These are phyloP conservation scores for Allophyes oxyacanthae DNA, from an alignment of 2,888 invertebrate genomes.

Conservation along the genomic window DNA sequence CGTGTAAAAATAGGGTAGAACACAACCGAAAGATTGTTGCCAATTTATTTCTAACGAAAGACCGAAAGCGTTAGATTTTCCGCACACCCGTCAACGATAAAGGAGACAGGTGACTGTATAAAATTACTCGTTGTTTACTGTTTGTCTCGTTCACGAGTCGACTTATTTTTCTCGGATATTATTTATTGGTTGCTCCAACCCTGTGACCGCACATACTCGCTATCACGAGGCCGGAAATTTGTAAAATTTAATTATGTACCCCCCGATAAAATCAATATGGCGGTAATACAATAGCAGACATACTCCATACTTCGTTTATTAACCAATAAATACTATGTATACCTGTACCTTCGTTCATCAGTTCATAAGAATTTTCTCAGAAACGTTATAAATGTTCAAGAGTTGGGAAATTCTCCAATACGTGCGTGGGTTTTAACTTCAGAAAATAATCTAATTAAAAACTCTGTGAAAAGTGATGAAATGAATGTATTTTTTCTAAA, in stretches of 20 bases:
- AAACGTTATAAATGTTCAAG: slow-evolving; percentile 56
- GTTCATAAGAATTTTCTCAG: slow-evolving; percentile 39
- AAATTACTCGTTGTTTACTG: slow-evolving; percentile 41
- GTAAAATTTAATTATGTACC: slow-evolving; percentile 38
- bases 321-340: slow-evolving; percentile 39
- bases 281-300: slow-evolving; percentile 32
- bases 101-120: slow-evolving; percentile 41
- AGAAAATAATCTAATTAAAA: slow-evolving; percentile 69
- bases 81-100: slow-evolving; percentile 41
- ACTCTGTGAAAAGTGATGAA: slow-evolving; percentile 61
- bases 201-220: slow-evolving; percentile 20
- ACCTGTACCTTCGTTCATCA: slow-evolving; percentile 11
- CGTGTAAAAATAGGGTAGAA: slow-evolving; percentile 66
- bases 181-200: slow-evolving; percentile 7
- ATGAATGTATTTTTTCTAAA: slow-evolving; percentile 51
- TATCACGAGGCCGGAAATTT: slow-evolving; percentile 30
- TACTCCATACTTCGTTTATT: slow-evolving; percentile 33
- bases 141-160: slow-evolving; percentile 7
- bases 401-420: slow-evolving; percentile 62
- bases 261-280: slow-evolving; percentile 38
- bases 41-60: slow-evolving; percentile 61
- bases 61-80: slow-evolving; percentile 47
- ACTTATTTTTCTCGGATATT: slow-evolving; percentile 17
- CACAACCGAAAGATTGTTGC: slow-evolving; percentile 58
- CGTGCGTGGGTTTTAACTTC: slow-evolving; percentile 63